Evolutionary conservation across 2,113 vertebrate genomes (phyloP).

Genomic region (Neoarius graeffei): DNA sequence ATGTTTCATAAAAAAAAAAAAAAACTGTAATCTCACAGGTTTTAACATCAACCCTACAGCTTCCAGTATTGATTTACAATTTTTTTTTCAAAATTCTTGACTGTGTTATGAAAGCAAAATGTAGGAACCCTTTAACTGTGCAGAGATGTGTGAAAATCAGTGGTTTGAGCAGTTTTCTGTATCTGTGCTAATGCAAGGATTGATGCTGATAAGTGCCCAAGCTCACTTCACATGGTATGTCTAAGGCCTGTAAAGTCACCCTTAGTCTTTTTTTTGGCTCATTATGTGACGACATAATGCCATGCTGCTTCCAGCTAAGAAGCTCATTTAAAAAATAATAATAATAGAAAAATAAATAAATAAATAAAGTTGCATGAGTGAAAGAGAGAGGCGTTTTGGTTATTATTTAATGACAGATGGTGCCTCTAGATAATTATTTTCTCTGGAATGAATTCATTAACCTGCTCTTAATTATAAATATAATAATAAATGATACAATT

Average conservation of each 20-base stretch:
- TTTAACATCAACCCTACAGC: neutral
- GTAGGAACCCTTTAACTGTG: neutral
- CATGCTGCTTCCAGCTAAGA: neutral
- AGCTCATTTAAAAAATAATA: neutral
- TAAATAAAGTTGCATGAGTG: slow-evolving; percentile 8
- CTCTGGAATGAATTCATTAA: slow-evolving; percentile 54
- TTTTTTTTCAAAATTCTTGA: neutral
- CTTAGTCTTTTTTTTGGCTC: slow-evolving; percentile 52
- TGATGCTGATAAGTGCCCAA: slow-evolving; percentile 38
- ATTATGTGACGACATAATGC: slow-evolving; percentile 16
- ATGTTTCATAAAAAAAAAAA: neutral
- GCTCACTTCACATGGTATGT: slow-evolving; percentile 46
- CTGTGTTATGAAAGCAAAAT: neutral
- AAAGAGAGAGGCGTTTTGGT: slow-evolving; percentile 16
- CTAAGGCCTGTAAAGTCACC: slow-evolving; percentile 27
- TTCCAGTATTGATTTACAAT: neutral
- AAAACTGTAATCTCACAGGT: neutral
- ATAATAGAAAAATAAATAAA: no score
- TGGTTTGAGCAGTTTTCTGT: slow-evolving; percentile 1
- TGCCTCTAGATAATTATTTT: slow-evolving; percentile 51
- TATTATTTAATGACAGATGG: slow-evolving; percentile 53
- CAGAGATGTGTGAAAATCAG: neutral
- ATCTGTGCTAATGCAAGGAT: neutral
- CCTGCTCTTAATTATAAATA: slow-evolving; percentile 40
- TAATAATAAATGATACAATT: slow-evolving; percentile 39